phyloP scores from a whole-genome alignment of 2,113 vertebrate genomes.

The Herpailurus yagouaroundi region DNA sequence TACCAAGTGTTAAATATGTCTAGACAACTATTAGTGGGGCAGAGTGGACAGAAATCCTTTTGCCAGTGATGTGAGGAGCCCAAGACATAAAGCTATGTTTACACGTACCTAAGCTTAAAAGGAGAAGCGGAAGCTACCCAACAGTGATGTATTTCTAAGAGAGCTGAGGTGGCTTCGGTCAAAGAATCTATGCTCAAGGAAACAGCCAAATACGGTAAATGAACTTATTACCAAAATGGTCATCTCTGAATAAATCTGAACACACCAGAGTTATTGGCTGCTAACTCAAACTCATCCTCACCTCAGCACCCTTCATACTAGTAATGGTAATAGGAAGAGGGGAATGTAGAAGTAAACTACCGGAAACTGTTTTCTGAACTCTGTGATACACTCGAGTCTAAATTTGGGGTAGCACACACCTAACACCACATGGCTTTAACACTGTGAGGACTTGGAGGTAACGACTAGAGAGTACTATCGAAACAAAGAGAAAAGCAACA shows the following conservation, averaged over 20 bases:
- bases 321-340: not conserved
- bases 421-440: not conserved
- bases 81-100: not conserved
- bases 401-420: not conserved
- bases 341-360: not conserved
- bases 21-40: not conserved
- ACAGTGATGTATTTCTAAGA: not conserved
- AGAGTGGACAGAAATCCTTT: not conserved
- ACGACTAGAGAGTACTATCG: not conserved
- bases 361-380: not conserved
- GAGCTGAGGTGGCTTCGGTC: not conserved
- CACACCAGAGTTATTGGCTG: not conserved
- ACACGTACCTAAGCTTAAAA: constrained; percentile 14
- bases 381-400: not conserved
- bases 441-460: not conserved
- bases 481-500: not conserved
- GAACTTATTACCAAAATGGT: not conserved
- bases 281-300: not conserved
- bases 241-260: not conserved
- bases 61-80: not conserved
- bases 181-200: not conserved
- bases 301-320: not conserved
- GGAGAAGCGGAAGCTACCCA: not conserved
- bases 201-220: not conserved
- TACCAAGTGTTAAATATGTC: not conserved